Conservation (phyloP, 92 coral and sea anemone genomes). For the Porites divaricata region DNA sequence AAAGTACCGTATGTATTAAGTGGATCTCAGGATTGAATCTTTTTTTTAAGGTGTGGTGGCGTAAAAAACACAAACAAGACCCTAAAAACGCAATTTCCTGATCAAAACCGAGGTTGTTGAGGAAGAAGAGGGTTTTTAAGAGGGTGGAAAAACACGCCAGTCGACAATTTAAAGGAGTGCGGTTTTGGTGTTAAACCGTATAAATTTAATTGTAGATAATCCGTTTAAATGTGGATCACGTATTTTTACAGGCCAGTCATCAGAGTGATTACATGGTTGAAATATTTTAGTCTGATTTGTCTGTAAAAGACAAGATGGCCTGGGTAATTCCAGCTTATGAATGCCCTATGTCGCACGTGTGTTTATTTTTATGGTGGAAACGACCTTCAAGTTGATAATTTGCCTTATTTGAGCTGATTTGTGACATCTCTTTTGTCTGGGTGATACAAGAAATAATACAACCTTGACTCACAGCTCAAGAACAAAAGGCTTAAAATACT, state of each 20-base stretch:
- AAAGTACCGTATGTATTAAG: no score
- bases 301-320: constrained; percentile 38
- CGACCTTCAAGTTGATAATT: neutral
- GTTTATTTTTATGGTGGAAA: neutral
- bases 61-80: neutral
- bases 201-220: constrained; percentile 17
- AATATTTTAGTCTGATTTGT: constrained; percentile 44
- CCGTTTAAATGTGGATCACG: constrained; percentile 6
- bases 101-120: neutral
- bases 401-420: neutral
- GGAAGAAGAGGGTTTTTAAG: neutral
- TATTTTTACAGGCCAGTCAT: constrained; percentile 17
- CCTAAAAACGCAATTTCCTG: neutral
- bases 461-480: constrained; percentile 11
- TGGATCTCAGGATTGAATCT: neutral
- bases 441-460: constrained; percentile 7
- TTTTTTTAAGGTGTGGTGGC: neutral
- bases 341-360: constrained; percentile 5
- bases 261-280: constrained; percentile 40
- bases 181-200: constrained; percentile 4
- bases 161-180: neutral
- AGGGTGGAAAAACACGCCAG: constrained; percentile 6
- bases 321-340: constrained; percentile 17
- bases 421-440: constrained; percentile 12
- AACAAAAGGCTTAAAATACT: constrained; percentile 20